These are phyloP conservation scores for Xenopus petersii DNA, from an alignment of 2,797 vertebrate genomes.

Conservation along the genomic window DNA sequence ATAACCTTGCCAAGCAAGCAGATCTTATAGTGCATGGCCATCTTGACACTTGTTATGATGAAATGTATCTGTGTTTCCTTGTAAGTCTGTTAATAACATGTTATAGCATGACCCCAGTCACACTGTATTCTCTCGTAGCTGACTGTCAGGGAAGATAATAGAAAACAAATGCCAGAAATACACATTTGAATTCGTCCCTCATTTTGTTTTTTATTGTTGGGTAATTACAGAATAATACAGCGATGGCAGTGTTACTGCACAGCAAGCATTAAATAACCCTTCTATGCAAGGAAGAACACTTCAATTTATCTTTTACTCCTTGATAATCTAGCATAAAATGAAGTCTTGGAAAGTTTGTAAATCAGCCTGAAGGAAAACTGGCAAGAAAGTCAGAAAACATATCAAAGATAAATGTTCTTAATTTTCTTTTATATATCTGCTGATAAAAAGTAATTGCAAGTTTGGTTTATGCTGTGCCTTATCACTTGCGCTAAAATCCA, in stretches of 20 bases:
- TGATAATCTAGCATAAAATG: constrained; percentile 11
- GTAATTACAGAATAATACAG: not conserved
- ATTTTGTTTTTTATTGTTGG: too few relatives aligned
- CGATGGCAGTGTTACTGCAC: not conserved
- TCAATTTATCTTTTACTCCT: constrained; percentile 1
- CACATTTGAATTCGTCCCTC: too few relatives aligned
- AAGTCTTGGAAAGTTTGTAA: constrained; percentile 9
- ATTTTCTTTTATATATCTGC: constrained; percentile 36
- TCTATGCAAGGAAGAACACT: not conserved
- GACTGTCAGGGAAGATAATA: too few relatives aligned
- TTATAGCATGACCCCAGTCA: too few relatives aligned
- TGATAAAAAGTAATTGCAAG: constrained; percentile 28
- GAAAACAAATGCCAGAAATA: too few relatives aligned
- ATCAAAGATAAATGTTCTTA: constrained; percentile 39
- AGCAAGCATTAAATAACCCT: not conserved
- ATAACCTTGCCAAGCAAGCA: too few relatives aligned
- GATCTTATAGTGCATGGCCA: too few relatives aligned
- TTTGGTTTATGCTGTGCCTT: not conserved
- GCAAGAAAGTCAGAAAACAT: constrained; percentile 18
- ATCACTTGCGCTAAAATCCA: too few relatives aligned
- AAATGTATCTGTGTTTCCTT: too few relatives aligned
- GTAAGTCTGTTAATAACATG: too few relatives aligned
- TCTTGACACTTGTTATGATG: too few relatives aligned
- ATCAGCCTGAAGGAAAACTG: constrained; percentile 17
- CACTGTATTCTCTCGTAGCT: too few relatives aligned